Percentiles rank a stretch among this genome's conserved stretches.
Conservation (phyloP, 2,113 vertebrate genomes). For the Bos taurus region ARS-UCD2.0 NC_037357.1:102594001-102594500, state of each 20-base stretch:
- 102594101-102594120: not conserved
- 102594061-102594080: not conserved
- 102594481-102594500: not conserved
- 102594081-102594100: not conserved
- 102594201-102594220: not conserved
- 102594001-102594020: not conserved
- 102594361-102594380: not conserved
- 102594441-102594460: not conserved
- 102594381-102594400: not conserved
- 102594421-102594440: not conserved
- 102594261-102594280: not conserved
- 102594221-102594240: not conserved
- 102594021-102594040: not conserved
- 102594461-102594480: not conserved
- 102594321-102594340: not conserved
- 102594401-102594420: not conserved
- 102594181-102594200: conserved; percentile 4
- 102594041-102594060: not conserved
- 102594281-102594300: not conserved
- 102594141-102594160: not conserved
- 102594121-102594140: not conserved
- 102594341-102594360: not conserved
- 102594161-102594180: not conserved
- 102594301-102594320: not conserved
- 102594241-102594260: conserved; percentile 18